Evolutionary conservation across 2,113 vertebrate species (phyloP).

Genomic region (Boleophthalmus pectinirostris): DNA sequence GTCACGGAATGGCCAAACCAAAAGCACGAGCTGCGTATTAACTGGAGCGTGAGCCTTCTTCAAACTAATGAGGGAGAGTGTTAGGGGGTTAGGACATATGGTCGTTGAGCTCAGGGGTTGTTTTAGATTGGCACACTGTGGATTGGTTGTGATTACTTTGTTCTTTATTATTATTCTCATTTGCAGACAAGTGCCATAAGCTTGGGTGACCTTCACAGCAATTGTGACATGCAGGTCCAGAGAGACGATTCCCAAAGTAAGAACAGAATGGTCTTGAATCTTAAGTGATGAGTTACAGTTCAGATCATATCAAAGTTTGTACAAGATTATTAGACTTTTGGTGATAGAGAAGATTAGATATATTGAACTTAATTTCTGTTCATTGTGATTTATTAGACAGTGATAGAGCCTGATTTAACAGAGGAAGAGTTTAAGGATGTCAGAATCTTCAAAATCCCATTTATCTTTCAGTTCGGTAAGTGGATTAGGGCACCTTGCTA

Average conservation of each 20-base stretch:
- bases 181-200: slow-evolving; percentile 24
- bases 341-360: neutral
- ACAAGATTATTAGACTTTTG: neutral
- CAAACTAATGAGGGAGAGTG: slow-evolving; percentile 39
- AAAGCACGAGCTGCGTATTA: slow-evolving; percentile 44
- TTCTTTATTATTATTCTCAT: slow-evolving; percentile 21
- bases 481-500: neutral
- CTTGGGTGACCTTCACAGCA: slow-evolving; percentile 34
- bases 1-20: slow-evolving; percentile 36
- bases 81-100: slow-evolving; percentile 14
- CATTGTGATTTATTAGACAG: neutral
- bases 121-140: slow-evolving; percentile 3
- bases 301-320: neutral
- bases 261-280: slow-evolving; percentile 20
- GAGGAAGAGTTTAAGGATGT: neutral
- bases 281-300: slow-evolving; percentile 5
- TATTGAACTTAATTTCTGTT: neutral
- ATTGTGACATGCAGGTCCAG: slow-evolving; percentile 13
- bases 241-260: slow-evolving; percentile 26
- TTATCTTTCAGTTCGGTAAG: neutral
- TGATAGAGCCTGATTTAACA: neutral
- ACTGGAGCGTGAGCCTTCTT: slow-evolving; percentile 44
- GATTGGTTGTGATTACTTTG: slow-evolving; percentile 31
- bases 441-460: slow-evolving; percentile 1
- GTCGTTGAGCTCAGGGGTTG: slow-evolving; percentile 1